Percentiles rank a stretch among this genome's conserved stretches.
Conservation (phyloP, 2,888 invertebrate species). For the Cryptops parisi region DNA sequence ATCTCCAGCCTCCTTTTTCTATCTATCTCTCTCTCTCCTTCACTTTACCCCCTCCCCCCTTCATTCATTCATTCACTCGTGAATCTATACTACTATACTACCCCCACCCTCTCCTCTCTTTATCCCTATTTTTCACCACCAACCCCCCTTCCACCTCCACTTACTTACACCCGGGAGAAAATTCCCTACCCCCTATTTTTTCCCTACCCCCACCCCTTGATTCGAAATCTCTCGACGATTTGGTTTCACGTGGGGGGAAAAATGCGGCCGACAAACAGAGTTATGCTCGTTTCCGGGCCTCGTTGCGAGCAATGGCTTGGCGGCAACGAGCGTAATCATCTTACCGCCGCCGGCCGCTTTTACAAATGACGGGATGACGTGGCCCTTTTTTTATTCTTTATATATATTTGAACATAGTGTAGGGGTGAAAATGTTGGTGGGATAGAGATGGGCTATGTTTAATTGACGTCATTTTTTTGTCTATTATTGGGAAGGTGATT, state of each 20-base stretch:
- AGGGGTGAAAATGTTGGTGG: too few species aligned
- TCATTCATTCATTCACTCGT: not conserved
- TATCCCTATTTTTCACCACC: not conserved
- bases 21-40: not conserved
- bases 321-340: not conserved
- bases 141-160: not conserved
- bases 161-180: not conserved
- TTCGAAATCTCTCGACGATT: not conserved
- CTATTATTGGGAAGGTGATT: too few species aligned
- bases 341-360: not conserved
- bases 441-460: too few species aligned
- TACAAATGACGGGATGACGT: not conserved
- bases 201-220: not conserved
- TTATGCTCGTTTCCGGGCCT: not conserved
- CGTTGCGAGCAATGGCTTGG: not conserved
- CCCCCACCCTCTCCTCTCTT: not conserved
- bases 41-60: not conserved
- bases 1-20: not conserved
- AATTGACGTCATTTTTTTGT: too few species aligned
- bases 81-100: not conserved
- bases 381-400: too few species aligned
- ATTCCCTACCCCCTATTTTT: too few species aligned
- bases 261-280: not conserved
- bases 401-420: too few species aligned
- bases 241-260: not conserved